Evolutionary conservation across 2,797 vertebrate genomes (phyloP), one percentile per base, ranked within the genome.

Genomic region (Helostoma temminkii): DNA sequence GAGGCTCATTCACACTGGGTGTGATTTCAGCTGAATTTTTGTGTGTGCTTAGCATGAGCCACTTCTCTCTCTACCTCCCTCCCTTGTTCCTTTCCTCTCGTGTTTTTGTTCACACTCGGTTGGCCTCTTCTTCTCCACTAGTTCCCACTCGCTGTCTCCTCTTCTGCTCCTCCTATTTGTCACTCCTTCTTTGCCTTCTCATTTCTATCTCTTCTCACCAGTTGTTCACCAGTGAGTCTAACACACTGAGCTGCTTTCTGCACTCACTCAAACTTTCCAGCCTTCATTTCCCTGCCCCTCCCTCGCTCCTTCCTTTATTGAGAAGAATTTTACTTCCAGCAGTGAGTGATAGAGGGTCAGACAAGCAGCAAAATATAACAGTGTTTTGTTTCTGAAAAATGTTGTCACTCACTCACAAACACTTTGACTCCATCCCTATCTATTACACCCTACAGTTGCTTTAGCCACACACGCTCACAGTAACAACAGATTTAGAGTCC

Each of bases 101-200:
- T 73, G 53, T 71, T 66, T 43, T 37, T 53, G 61, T 68, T 78
- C 75, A 74, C 64, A 66, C 55, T 52, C 64, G 56, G 64, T 60
- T 63, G 73, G n/a, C 43, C 58, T 71, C 62, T 22, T 34, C 66
- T 61, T 64, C 71, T 69, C 58, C 42, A 48, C 57, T 32, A 47
- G 67, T 72, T 78, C 54, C 60, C 67, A 54, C 78, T 71, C 41
- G 52, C 64, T 81, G 73, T 63, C 71, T 66, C 58, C 28, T 71
- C 53, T 50, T 66, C 19, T 69, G 63, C 18, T 56, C 24, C 34
- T 70, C 66, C 45, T 70, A 37, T 37, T 72, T 71, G 53, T 55
- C 36, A 30, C 43, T 36, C 41, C 28, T 53, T 19, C 25, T 49
- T 39, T 56, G 55, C 56, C 60, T 42, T 61, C 54, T 62, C 21